Evolutionary conservation across 2,888 invertebrate genomes (phyloP).

Genomic region (Neoscelio sp.): DNA sequence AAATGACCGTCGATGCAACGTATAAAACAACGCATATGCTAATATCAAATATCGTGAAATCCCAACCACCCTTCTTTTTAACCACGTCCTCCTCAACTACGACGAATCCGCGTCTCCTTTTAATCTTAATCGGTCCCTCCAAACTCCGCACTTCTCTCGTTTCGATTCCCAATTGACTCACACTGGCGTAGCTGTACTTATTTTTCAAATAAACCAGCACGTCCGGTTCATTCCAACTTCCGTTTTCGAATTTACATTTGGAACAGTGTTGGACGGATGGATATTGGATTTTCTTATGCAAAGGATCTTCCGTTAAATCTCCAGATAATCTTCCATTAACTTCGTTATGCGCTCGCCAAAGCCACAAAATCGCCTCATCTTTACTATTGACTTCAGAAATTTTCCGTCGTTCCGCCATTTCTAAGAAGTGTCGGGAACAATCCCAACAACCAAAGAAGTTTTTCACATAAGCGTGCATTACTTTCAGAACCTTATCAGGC

Average conservation of each 20-base stretch:
- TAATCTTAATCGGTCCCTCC: slow-evolving; percentile 45
- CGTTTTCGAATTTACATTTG: slow-evolving; percentile 86
- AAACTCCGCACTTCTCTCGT: slow-evolving; percentile 13
- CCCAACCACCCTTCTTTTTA: slow-evolving; percentile 81
- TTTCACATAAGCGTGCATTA: slow-evolving; percentile 94
- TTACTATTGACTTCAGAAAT: slow-evolving; percentile 88
- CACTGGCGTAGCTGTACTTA: slow-evolving; percentile 83
- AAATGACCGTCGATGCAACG: slow-evolving; percentile 89
- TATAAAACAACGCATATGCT: slow-evolving; percentile 91
- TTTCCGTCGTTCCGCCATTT: slow-evolving; percentile 90
- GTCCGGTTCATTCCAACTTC: slow-evolving; percentile 86
- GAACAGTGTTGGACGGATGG: slow-evolving; percentile 89
- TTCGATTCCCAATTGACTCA: slow-evolving; percentile 72
- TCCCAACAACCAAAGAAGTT: slow-evolving; percentile 97
- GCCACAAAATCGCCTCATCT: slow-evolving; percentile 93
- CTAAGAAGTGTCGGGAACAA: slow-evolving; percentile 94
- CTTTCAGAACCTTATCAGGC: slow-evolving; percentile 89
- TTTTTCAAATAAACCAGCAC: slow-evolving; percentile 87
- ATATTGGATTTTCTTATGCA: slow-evolving; percentile 94
- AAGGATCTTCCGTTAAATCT: slow-evolving; percentile 95
- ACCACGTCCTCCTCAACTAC: slow-evolving; percentile 66
- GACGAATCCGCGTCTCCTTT: slow-evolving; percentile 69
- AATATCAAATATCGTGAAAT: slow-evolving; percentile 88
- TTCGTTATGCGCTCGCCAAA: slow-evolving; percentile 97
- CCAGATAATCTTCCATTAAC: slow-evolving; percentile 95